Conservation (phyloP, 1,140 invertebrate species). For the Drosophila quadrilineata region DNA sequence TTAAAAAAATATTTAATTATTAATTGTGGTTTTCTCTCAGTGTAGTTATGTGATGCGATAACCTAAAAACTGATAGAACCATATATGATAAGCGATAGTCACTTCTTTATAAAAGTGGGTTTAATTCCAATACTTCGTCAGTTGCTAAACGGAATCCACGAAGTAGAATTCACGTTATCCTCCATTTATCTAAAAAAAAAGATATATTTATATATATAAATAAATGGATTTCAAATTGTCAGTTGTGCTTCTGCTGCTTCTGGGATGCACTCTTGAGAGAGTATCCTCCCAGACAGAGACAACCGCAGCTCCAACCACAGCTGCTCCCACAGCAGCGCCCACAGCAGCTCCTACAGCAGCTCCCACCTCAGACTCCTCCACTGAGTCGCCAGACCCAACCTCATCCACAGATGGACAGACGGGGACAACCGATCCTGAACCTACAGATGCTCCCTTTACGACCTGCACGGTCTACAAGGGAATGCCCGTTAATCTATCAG, state of each 20-base stretch:
- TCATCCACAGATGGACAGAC: not conserved
- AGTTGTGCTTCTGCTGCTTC: not conserved
- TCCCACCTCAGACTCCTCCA: too few relatives aligned
- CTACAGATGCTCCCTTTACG: not conserved
- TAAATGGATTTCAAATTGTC: not conserved
- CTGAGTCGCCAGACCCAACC: too few relatives aligned
- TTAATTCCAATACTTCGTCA: not conserved
- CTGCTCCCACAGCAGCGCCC: not conserved
- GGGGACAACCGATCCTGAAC: not conserved
- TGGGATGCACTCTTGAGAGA: not conserved
- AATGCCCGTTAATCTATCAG: not conserved
- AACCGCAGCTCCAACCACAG: too few relatives aligned
- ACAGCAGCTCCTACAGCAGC: not conserved
- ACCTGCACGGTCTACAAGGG: not conserved
- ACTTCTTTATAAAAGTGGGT: not conserved
- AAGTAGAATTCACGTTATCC: not conserved
- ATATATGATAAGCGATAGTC: not conserved
- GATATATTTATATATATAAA: too few relatives aligned
- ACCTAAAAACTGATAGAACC: not conserved
- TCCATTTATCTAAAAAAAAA: too few relatives aligned
- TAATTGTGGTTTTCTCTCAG: too few relatives aligned
- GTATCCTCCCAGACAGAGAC: not conserved
- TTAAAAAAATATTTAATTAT: not conserved
- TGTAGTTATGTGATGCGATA: not conserved
- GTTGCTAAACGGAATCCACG: not conserved